phyloP scores from a whole-genome alignment of 2,888 invertebrate genomes.

The Electrophaes corylata region DNA sequence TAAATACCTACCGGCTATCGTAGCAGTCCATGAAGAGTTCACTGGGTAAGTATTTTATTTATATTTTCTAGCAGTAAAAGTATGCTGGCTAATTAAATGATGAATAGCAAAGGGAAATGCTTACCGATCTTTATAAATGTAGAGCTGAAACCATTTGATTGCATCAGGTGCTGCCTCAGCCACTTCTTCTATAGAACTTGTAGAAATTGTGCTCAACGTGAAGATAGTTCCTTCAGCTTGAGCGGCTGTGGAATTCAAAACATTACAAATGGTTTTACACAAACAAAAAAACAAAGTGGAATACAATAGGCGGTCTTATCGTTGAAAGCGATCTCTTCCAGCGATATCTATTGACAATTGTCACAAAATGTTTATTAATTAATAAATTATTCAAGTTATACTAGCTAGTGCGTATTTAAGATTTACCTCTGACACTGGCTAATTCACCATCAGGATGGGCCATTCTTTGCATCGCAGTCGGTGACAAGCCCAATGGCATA shows the following conservation, averaged over 20 bases:
- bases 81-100: background rate
- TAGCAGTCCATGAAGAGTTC: background rate
- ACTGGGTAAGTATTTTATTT: no score
- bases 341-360: no score
- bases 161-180: slow-evolving; percentile 89
- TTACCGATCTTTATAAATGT: slow-evolving; percentile 93
- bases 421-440: slow-evolving; percentile 90
- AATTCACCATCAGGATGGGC: slow-evolving; percentile 95
- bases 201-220: slow-evolving; percentile 93
- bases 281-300: background rate
- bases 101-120: slow-evolving; percentile 14
- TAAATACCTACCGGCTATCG: no score
- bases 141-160: slow-evolving; percentile 95
- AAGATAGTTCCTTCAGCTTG: slow-evolving; percentile 89
- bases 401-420: no score
- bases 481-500: slow-evolving; percentile 92
- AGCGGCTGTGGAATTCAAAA: slow-evolving; percentile 86
- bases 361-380: no score
- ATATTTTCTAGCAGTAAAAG: no score
- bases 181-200: slow-evolving; percentile 94
- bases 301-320: no score
- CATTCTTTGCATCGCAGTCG: slow-evolving; percentile 96
- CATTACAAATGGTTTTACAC: no score
- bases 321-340: no score
- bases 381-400: no score